A percentile compares a stretch with the other conserved stretches of the same genome.
These are phyloP conservation scores for Acyrthosiphon pisum DNA, from an alignment of 1,140 invertebrate genomes.

Conservation along the genomic window DNA sequence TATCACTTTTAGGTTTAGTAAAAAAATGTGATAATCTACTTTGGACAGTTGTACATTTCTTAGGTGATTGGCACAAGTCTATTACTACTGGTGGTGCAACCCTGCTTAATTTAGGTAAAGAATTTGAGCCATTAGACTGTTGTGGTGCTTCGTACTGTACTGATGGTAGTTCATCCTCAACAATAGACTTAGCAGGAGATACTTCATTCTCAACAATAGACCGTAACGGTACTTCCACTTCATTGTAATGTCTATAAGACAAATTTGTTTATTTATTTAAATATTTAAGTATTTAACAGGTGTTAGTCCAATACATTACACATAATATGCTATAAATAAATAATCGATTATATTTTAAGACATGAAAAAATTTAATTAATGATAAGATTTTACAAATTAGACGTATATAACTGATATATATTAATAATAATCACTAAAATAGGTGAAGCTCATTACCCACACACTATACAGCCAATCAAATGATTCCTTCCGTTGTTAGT, in stretches of 20 bases:
- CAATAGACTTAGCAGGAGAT: not conserved
- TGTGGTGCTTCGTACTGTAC: not conserved
- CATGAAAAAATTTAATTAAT: too few relatives aligned
- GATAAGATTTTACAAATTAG: too few relatives aligned
- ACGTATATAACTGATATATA: too few relatives aligned
- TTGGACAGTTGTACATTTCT: constrained; percentile 4
- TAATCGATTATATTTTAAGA: too few relatives aligned
- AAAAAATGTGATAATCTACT: constrained; percentile 44
- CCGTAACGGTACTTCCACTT: constrained; percentile 53
- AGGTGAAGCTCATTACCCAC: too few relatives aligned
- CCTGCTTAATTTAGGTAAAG: not conserved
- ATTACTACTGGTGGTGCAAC: not conserved
- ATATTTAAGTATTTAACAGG: not conserved
- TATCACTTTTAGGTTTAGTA: constrained; percentile 11
- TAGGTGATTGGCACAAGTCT: constrained; percentile 11
- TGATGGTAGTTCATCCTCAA: too few relatives aligned
- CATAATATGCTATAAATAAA: too few relatives aligned
- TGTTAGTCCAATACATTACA: too few relatives aligned
- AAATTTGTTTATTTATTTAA: not conserved
- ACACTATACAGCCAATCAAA: too few relatives aligned
- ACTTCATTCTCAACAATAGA: not conserved
- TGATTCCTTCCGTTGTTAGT: too few relatives aligned
- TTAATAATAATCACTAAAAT: too few relatives aligned
- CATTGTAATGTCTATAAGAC: constrained; percentile 57
- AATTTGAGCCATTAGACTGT: not conserved